Evolutionary conservation across 2,113 vertebrate genomes (phyloP).

Genomic region (Callipepla californica): DNA sequence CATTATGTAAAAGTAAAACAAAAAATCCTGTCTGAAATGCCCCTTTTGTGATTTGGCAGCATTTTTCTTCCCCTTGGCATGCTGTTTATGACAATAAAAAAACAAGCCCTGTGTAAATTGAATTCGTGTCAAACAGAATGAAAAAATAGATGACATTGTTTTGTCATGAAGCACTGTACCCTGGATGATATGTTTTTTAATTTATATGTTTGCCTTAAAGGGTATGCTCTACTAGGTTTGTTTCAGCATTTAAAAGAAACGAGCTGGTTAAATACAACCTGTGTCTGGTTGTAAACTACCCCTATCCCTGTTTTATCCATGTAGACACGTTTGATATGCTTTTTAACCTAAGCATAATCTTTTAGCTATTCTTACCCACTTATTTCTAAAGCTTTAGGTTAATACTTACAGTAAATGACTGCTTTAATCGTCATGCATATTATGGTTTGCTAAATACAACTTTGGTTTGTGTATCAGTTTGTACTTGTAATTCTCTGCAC

Average conservation of each 20-base stretch:
- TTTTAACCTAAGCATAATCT: constrained; percentile 7
- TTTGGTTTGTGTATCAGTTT: constrained; percentile 1
- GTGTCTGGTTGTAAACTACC: neutral
- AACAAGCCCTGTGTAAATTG: neutral
- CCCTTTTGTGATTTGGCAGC: neutral
- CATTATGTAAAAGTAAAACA: neutral
- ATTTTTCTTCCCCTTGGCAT: neutral
- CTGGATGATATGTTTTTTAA: neutral
- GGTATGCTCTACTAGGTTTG: neutral
- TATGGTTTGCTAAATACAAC: neutral
- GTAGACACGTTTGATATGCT: neutral
- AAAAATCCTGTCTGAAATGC: neutral
- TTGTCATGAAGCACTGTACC: neutral
- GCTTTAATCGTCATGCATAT: neutral
- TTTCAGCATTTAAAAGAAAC: neutral
- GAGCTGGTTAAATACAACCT: neutral
- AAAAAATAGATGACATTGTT: neutral
- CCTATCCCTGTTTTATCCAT: neutral
- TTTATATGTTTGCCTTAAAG: neutral
- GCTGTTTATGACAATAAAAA: neutral
- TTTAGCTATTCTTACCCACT: neutral
- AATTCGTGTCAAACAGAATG: neutral
- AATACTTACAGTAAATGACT: neutral
- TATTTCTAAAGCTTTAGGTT: constrained; percentile 4
- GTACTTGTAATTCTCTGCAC: neutral